Base-by-base conservation (phyloP, 1,140 invertebrate genomes). In the Papilio dardanus region DNA sequence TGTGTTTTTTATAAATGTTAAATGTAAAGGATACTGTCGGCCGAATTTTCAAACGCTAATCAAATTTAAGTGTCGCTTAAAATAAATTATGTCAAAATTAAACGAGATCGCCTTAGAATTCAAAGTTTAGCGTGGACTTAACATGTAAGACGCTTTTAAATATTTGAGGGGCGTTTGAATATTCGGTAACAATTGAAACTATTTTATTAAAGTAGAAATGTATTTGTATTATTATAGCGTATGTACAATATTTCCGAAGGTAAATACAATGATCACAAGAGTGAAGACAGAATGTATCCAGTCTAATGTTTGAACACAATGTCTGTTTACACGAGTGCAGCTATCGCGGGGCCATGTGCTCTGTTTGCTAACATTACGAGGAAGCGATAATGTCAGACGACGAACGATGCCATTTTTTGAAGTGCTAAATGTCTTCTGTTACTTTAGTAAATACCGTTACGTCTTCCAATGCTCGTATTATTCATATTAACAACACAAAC, bases 341-440 rank as follows among this genome's bases (percentile, higher is more conserved):
- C 71, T 35, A 73, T 73, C 71, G 50, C 28, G n/a, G 7, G 71
- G 71, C 46, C 71, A 73, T 73, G 46, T 73, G 71, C 46, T 30
- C 42, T 73, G 69, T 58, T 50, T 71, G 30, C 24, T 58, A 58
- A 58, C 71, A 35, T 58, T 50, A 73, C 31, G 33, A n/a, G 67
- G 42, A 54, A 73, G 40, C 35, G 33, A 24, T 71, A 50, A 46
- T 71, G 40, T 71, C 67, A 14, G 19, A 24, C 28, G 50, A 42
- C 21, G 8, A 2, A 28, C 21, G 24, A 62, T 62, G 54, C 54
- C 21, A 62, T 62, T 62, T n/a, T 62, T 62, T 62, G 24, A 62
- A 28, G 54, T 58, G 54, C 54, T 58, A 14, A n/a, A 16, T 62
- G 24, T 62, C 54, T 62, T 3, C 21, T 28, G 12, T 62, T 28